Conservation (phyloP, 2,113 vertebrate genomes). For the Psilopogon haemacephalus region DNA sequence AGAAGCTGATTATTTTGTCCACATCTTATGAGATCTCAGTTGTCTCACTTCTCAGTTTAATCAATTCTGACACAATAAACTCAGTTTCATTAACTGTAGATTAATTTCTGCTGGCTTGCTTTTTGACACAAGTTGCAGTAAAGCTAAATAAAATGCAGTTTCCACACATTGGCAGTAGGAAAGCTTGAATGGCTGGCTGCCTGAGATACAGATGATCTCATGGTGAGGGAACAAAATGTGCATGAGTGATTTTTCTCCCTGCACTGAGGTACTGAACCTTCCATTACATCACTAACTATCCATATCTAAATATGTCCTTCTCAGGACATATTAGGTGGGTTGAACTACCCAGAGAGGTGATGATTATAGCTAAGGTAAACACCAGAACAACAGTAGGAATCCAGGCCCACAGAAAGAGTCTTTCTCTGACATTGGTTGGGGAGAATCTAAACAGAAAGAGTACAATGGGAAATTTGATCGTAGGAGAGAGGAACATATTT, state of each 20-base stretch:
- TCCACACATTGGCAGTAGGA: background rate
- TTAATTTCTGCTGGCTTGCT: background rate
- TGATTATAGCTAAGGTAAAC: background rate
- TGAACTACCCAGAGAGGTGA: background rate
- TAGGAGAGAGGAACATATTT: rapidly evolving
- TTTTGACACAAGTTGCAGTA: background rate
- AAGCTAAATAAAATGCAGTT: background rate
- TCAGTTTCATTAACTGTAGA: background rate
- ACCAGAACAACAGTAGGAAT: background rate
- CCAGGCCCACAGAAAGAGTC: background rate
- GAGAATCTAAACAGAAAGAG: background rate
- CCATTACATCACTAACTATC: background rate
- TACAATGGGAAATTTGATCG: background rate
- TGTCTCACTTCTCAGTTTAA: background rate
- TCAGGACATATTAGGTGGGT: background rate
- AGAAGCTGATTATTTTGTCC: background rate
- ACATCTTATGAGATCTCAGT: background rate
- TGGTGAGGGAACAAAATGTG: background rate
- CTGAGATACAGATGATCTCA: background rate
- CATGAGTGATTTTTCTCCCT: background rate
- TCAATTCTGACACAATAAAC: background rate
- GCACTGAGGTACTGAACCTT: background rate
- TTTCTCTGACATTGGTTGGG: rapidly evolving
- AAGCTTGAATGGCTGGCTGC: background rate
- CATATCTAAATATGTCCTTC: background rate